These are phyloP conservation scores for Pholis gunnellus DNA, from an alignment of 2,113 vertebrate species.

Conservation along the genomic window DNA sequence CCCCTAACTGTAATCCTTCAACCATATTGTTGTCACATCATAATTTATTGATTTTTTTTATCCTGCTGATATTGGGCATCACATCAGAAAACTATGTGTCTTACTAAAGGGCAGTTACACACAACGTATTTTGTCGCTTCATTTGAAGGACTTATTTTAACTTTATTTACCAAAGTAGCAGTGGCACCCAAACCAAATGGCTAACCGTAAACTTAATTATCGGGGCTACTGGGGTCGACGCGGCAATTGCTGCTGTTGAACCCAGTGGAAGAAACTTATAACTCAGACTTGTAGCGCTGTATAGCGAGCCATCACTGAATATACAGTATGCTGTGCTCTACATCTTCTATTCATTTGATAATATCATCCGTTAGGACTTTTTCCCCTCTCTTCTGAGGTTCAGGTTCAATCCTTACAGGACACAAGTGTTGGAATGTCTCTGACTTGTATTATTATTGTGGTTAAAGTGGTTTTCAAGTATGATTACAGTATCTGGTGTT, in stretches of 20 bases:
- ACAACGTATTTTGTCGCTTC: background rate
- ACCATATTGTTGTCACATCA: background rate
- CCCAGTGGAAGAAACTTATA: background rate
- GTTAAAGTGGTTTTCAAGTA: constrained; percentile 63
- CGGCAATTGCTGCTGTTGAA: background rate
- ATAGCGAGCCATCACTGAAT: background rate
- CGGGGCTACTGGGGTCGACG: background rate
- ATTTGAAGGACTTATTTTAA: background rate
- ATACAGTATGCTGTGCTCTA: background rate
- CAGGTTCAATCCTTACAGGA: constrained; percentile 20
- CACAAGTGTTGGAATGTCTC: constrained; percentile 16
- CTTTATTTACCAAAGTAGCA: background rate
- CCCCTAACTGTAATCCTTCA: background rate
- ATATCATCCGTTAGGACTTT: background rate
- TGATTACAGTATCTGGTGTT: constrained; percentile 63
- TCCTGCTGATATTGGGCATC: background rate
- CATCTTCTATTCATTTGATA: background rate
- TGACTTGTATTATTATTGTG: constrained; percentile 64
- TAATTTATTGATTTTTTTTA: background rate
- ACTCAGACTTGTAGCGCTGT: background rate
- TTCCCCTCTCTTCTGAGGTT: constrained; percentile 5
- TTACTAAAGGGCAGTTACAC: background rate
- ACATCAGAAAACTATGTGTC: background rate
- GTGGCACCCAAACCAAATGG: background rate
- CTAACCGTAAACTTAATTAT: background rate